Evolutionary conservation across 2,113 vertebrate genomes (phyloP).

Genomic region (Lophotis ruficrista): DNA sequence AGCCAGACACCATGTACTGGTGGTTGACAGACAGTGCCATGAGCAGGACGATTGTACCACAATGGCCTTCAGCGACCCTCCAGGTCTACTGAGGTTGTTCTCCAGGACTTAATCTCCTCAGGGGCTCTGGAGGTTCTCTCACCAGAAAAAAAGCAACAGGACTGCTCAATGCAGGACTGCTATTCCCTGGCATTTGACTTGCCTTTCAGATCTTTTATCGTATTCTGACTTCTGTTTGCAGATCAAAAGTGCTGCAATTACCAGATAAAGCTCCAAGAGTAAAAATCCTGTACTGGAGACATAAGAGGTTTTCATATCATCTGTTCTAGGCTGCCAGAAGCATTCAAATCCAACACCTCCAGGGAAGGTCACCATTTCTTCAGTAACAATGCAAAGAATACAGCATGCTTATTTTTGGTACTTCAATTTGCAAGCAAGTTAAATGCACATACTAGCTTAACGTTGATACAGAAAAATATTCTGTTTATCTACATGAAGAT

Average conservation of each 20-base stretch:
- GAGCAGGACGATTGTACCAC: accelerated
- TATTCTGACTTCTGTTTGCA: not conserved
- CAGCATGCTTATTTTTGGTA: not conserved
- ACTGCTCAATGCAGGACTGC: not conserved
- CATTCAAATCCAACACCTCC: not conserved
- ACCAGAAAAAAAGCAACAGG: not conserved
- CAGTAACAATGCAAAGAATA: not conserved
- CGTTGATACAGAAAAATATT: not conserved
- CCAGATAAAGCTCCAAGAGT: not conserved
- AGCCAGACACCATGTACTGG: accelerated
- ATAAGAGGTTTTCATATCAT: not conserved
- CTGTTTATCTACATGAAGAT: not conserved
- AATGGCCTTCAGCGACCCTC: not conserved
- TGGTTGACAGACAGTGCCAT: accelerated
- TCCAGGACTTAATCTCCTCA: not conserved
- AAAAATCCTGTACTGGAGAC: not conserved
- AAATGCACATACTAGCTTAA: not conserved
- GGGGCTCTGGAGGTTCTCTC: not conserved
- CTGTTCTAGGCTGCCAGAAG: not conserved
- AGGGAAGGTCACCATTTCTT: not conserved
- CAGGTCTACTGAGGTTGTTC: not conserved
- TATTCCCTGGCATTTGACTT: not conserved
- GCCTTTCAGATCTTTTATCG: not conserved
- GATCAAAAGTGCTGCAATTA: not conserved
- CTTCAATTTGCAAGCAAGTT: not conserved